These are phyloP conservation scores for Himalopsyche anomala DNA, from an alignment of 2,888 invertebrate species.

Conservation along the genomic window DNA sequence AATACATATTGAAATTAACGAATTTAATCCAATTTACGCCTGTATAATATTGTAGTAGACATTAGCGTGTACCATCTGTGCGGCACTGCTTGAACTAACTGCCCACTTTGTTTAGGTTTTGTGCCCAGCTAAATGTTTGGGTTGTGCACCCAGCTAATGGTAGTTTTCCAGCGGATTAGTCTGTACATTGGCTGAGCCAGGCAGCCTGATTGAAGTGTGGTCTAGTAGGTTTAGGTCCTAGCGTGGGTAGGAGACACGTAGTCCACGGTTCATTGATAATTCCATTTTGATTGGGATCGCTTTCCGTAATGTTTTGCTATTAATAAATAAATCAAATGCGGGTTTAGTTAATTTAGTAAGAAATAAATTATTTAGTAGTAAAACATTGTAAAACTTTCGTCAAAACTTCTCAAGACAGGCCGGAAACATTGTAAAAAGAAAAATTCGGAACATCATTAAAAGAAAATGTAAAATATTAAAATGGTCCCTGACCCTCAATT, in stretches of 20 bases:
- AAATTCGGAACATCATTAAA: too few relatives aligned
- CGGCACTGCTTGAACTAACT: background rate
- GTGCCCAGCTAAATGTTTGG: slow-evolving; percentile 50
- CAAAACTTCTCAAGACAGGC: too few relatives aligned
- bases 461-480: too few relatives aligned
- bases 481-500: too few relatives aligned
- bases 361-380: too few relatives aligned
- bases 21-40: background rate
- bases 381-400: too few relatives aligned
- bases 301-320: too few relatives aligned
- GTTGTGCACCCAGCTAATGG: slow-evolving; percentile 41
- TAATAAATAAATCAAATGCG: too few relatives aligned
- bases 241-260: background rate
- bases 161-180: slow-evolving; percentile 56
- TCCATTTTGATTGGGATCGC: background rate
- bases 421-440: too few relatives aligned
- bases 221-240: slow-evolving; percentile 42
- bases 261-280: slow-evolving; percentile 12
- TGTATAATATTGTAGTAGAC: background rate
- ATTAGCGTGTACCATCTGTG: slow-evolving; percentile 46
- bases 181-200: slow-evolving; percentile 47
- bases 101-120: slow-evolving; percentile 49
- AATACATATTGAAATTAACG: too few relatives aligned
- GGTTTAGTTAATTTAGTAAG: too few relatives aligned
- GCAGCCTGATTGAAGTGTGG: slow-evolving; percentile 60